These are phyloP conservation scores for Ecdyonurus torrentis DNA, from an alignment of 2,888 invertebrate genomes.

Conservation along the genomic window DNA sequence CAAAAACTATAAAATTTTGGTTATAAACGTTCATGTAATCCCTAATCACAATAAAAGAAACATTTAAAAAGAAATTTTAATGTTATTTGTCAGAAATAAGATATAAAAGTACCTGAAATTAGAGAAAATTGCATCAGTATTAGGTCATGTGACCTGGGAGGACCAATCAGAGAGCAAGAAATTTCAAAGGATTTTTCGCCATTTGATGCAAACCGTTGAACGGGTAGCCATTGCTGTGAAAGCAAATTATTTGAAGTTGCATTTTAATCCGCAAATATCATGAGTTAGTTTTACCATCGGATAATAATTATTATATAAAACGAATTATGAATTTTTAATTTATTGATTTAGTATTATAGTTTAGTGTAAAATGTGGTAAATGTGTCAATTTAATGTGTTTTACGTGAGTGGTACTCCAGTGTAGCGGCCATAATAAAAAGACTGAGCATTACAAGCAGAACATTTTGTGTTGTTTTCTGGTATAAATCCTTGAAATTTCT, in stretches of 20 bases:
- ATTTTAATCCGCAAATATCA: not conserved
- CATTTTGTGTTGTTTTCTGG: not conserved
- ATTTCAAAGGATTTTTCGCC: slow-evolving; percentile 21
- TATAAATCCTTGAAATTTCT: not conserved
- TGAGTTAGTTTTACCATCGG: not conserved
- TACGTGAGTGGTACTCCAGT: not conserved
- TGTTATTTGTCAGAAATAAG: not conserved
- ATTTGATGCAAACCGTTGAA: slow-evolving; percentile 20
- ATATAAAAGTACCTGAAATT: not conserved
- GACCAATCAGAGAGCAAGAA: slow-evolving; percentile 21
- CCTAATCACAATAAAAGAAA: not conserved
- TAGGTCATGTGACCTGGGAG: slow-evolving; percentile 20
- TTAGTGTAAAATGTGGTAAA: not conserved
- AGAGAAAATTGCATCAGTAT: slow-evolving; percentile 7
- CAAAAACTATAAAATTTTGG: not conserved
- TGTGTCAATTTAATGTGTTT: slow-evolving; percentile 1
- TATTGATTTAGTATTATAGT: not conserved
- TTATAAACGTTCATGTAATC: not conserved
- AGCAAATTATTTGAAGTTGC: slow-evolving; percentile 11
- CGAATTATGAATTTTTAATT: not conserved
- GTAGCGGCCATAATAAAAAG: slow-evolving; percentile 2
- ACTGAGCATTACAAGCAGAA: not conserved
- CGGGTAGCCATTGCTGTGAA: slow-evolving; percentile 32
- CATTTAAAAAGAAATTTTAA: not conserved
- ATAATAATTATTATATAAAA: not conserved